Conservation (phyloP, 2,113 vertebrate genomes). For the Coptodon rendalli region DNA sequence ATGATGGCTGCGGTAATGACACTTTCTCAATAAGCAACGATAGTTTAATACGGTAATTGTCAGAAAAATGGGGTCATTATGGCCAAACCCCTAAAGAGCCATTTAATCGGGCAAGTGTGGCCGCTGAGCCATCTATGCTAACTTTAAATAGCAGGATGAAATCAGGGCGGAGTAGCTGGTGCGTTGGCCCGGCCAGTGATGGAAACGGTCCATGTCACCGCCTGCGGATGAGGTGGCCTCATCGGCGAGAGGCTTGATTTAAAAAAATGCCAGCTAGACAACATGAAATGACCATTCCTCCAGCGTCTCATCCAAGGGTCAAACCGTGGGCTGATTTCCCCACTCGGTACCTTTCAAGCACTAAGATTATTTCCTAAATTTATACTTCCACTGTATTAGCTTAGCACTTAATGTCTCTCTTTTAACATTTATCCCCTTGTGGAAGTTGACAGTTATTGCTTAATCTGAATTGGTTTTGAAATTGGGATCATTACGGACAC, state of each 20-base stretch:
- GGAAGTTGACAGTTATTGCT: conserved; percentile 50
- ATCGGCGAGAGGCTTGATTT: conserved; percentile 37
- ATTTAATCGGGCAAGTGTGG: conserved; percentile 76
- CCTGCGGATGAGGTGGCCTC: conserved; percentile 51
- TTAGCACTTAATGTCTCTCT: conserved; percentile 44
- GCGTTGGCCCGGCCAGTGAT: conserved; percentile 42
- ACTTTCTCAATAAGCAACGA: conserved; percentile 85
- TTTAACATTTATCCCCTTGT: conserved; percentile 56
- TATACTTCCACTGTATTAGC: conserved; percentile 39
- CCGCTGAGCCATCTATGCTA: conserved; percentile 58
- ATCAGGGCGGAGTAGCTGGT: conserved; percentile 40
- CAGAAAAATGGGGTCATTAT: conserved; percentile 80
- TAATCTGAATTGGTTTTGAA: conserved; percentile 49
- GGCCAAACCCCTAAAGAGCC: conserved; percentile 70
- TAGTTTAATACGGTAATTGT: conserved; percentile 90
- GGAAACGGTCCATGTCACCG: conserved; percentile 51
- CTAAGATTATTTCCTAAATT: conserved; percentile 44
- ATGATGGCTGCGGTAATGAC: conserved; percentile 68
- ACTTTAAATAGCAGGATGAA: conserved; percentile 72
- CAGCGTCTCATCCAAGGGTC: conserved; percentile 46
- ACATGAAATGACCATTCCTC: conserved; percentile 61
- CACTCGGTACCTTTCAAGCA: conserved; percentile 40
- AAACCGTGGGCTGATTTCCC: neutral
- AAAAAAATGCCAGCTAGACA: conserved; percentile 60
- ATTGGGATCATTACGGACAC: conserved; percentile 14